A percentile compares a stretch with the other conserved stretches of the same genome.
phyloP scores from a whole-genome alignment of 2,888 invertebrate species.

The Copidosoma aretas region DNA sequence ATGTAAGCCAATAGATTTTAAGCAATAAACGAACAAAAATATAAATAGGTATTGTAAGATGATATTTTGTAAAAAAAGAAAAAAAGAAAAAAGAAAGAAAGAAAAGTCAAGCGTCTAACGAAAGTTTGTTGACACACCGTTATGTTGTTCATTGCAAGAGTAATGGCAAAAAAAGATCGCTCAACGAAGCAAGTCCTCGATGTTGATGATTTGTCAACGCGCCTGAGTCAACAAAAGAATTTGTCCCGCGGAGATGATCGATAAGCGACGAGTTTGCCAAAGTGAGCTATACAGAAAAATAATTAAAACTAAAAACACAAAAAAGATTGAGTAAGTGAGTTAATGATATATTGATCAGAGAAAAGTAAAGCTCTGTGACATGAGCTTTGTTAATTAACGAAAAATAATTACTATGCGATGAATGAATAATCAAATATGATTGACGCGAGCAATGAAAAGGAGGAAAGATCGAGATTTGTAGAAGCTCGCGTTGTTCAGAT shows the following conservation, averaged over 20 bases:
- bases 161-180: not conserved
- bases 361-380: constrained; percentile 2
- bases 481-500: constrained; percentile 24
- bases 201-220: constrained; percentile 45
- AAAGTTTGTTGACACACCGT: constrained; percentile 52
- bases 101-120: constrained; percentile 50
- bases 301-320: constrained; percentile 5
- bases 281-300: constrained; percentile 15
- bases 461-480: not conserved
- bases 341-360: not conserved
- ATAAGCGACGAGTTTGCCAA: constrained; percentile 29
- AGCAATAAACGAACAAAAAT: constrained; percentile 54
- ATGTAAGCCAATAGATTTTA: constrained; percentile 59
- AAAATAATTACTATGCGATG: no score
- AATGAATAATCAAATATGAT: constrained; percentile 10
- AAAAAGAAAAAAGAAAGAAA: constrained; percentile 42
- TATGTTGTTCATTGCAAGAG: constrained; percentile 1
- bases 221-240: constrained; percentile 52
- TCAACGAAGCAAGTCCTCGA: constrained; percentile 10
- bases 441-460: not conserved
- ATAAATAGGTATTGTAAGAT: constrained; percentile 56
- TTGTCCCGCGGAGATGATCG: constrained; percentile 45
- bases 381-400: constrained; percentile 16
- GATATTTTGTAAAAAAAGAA: constrained; percentile 60
- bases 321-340: not conserved